Evolutionary conservation across 1,140 invertebrate species (phyloP).

Genomic region (Drosophila sturtevanti): DNA sequence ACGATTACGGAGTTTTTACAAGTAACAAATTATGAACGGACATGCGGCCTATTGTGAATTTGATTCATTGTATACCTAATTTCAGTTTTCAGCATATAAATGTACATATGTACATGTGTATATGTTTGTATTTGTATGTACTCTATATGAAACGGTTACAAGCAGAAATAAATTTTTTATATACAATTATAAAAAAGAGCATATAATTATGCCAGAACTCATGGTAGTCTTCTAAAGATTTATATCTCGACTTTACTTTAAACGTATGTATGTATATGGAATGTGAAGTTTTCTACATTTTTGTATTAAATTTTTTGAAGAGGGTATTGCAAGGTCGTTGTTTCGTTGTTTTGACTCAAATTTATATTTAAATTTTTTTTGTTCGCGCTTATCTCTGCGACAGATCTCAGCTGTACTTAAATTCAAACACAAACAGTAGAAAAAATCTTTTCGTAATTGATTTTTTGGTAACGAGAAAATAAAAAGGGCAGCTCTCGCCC

Average conservation of each 20-base stretch:
- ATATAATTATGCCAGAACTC: too few relatives aligned
- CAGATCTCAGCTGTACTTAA: slow-evolving; percentile 15
- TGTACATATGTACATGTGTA: too few relatives aligned
- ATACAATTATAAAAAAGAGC: too few relatives aligned
- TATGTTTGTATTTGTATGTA: too few relatives aligned
- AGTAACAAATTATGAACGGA: background rate
- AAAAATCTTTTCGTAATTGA: slow-evolving; percentile 26
- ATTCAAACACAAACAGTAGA: slow-evolving; percentile 5
- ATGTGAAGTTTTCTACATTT: too few relatives aligned
- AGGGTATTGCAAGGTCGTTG: background rate
- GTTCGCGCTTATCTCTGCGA: background rate
- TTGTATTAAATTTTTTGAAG: too few relatives aligned
- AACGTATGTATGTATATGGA: too few relatives aligned
- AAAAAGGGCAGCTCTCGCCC: slow-evolving; percentile 20
- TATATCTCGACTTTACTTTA: too few relatives aligned
- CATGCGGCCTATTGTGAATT: background rate
- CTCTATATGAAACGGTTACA: too few relatives aligned
- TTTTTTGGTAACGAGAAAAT: slow-evolving; percentile 30
- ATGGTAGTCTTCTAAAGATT: too few relatives aligned
- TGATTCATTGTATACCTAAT: background rate
- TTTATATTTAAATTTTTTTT: slow-evolving; percentile 35
- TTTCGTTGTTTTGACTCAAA: background rate
- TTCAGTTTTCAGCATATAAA: background rate
- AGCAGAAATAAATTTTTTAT: too few relatives aligned
- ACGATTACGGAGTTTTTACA: background rate